Conservation (phyloP, 2,797 vertebrate genomes). For the Spea hammondii region DNA sequence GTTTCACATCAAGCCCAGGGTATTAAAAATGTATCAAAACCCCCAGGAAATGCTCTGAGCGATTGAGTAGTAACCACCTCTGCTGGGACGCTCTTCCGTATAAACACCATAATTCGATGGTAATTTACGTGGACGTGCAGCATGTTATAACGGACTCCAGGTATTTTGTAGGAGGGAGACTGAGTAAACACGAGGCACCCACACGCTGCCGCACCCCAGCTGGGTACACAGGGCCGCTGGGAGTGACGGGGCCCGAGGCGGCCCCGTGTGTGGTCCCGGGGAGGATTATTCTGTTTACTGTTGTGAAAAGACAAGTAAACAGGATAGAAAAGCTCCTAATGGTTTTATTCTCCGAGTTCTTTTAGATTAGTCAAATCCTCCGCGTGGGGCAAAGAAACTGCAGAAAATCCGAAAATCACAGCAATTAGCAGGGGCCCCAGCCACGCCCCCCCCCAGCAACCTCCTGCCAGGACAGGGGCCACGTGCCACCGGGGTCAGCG, state of each 20-base stretch:
- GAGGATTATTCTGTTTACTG: constrained; percentile 13
- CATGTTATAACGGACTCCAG: no score
- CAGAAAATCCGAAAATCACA: not conserved
- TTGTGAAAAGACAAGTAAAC: not conserved
- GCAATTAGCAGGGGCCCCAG: not conserved
- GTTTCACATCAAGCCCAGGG: no score
- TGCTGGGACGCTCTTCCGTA: not conserved
- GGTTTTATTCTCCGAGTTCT: constrained; percentile 15
- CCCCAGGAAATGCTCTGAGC: no score
- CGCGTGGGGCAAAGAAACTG: not conserved
- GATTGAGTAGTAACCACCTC: not conserved
- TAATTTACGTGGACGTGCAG: no score
- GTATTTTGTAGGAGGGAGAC: no score
- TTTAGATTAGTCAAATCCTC: constrained; percentile 26
- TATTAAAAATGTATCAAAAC: no score
- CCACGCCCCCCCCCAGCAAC: not conserved
- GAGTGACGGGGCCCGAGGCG: not conserved
- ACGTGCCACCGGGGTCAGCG: no score
- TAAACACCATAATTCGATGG: no score
- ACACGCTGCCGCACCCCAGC: not conserved
- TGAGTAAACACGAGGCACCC: no score
- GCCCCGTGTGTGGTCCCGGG: constrained; percentile 2
- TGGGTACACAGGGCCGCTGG: not conserved
- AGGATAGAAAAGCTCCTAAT: constrained; percentile 7
- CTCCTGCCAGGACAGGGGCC: no score